Conservation (phyloP, 1,140 invertebrate genomes). For the Tachypleus tridentatus region DNA sequence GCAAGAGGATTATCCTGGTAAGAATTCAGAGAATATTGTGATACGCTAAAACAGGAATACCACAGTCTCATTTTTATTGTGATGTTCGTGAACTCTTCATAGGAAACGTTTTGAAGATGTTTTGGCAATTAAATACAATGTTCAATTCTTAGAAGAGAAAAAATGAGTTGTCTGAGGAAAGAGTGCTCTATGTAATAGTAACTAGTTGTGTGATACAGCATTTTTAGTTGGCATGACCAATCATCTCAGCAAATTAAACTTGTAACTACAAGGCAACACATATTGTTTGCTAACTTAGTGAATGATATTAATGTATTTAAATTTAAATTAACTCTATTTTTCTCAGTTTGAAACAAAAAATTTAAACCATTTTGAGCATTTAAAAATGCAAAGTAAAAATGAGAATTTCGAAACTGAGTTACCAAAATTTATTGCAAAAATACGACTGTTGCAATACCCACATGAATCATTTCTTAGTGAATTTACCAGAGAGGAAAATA, state of each 20-base stretch:
- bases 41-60: not conserved
- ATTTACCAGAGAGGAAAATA: not conserved
- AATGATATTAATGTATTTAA: not conserved
- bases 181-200: not conserved
- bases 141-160: not conserved
- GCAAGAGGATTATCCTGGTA: not conserved
- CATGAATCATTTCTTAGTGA: not conserved
- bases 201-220: not conserved
- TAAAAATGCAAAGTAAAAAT: slow-evolving; percentile 3
- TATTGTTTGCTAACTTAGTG: too few relatives aligned
- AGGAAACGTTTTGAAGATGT: not conserved
- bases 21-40: not conserved
- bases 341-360: not conserved
- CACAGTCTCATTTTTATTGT: not conserved
- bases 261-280: not conserved
- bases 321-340: slow-evolving; percentile 1
- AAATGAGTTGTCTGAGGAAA: not conserved
- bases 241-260: slow-evolving; percentile 3
- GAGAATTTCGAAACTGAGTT: not conserved
- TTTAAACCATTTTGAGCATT: not conserved
- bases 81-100: not conserved
- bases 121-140: not conserved
- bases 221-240: not conserved
- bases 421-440: not conserved
- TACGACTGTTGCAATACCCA: slow-evolving; percentile 1